Evolutionary conservation across 1,140 invertebrate species (phyloP), one percentile per base, ranked within the genome.

Genomic region (Conus ventricosus): DNA sequence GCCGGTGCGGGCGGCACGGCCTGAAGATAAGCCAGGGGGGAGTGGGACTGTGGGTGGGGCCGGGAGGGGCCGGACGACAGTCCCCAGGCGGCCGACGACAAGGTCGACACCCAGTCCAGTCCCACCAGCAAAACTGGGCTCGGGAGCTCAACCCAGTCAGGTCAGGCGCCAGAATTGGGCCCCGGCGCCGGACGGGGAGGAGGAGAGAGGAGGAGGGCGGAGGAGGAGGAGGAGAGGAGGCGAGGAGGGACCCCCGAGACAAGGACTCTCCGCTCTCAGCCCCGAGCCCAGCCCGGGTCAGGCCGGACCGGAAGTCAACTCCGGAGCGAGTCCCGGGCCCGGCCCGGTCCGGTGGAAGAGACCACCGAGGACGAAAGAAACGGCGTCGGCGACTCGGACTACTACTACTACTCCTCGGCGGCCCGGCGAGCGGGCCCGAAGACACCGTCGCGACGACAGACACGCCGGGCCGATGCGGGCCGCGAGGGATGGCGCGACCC

Each of bases 401-500:
- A 71, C 67, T 23, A 5, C 67, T 20, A 63, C 60, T 63, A 63
- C 60, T 63, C 60, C 60, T 11, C 60, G 60, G 60, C 60, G 17
- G 60, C 60, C 11, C 17, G 17, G 67, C 67, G 67, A 13, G 17
- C 6, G 17, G 67, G 67, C 13, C 67, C 13, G 67, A 71, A 6
- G 67, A 23, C 67, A 23, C 67, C 67, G 20, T 6, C 67, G 15
- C 57, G 8, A 60, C 57, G 13, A 71, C 67, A 6, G 20, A 4
- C 67, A 20, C 67, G 67, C 23, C n/a, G 25, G 39, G 20, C 15
- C 23, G 67, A n/a, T 71, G 67, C 67, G 67, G 82, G 51, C 51
- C 84, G 55, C 17, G 87, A 78, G 55, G 81, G 20, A 91, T 90
- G 91, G 76, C 90, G 25, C 88, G 90, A 27, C 87, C 89, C 0